A percentile compares a stretch with the other conserved stretches of the same genome.
These are phyloP conservation scores for Perca schrenkii DNA, from an alignment of 2,113 vertebrate species.

Conservation along the genomic window DNA sequence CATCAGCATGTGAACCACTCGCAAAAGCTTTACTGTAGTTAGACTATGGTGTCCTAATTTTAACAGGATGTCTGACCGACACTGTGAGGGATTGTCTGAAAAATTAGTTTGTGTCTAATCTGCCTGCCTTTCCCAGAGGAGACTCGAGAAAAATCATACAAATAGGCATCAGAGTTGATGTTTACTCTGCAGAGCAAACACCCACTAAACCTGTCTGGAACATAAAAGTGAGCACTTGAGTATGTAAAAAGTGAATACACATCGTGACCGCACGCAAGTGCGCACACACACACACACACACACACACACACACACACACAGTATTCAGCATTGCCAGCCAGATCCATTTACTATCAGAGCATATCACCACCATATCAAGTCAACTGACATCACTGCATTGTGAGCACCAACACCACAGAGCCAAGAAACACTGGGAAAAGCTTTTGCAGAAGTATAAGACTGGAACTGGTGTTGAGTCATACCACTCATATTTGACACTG, in stretches of 20 bases:
- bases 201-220: constrained; percentile 71
- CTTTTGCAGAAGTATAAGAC: background rate
- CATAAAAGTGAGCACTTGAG: constrained; percentile 28
- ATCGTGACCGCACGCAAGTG: too few relatives aligned
- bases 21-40: background rate
- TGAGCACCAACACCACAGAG: constrained; percentile 14
- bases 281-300: constrained; percentile 19
- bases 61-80: constrained; percentile 2
- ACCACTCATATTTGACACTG: constrained; percentile 38
- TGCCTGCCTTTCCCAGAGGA: constrained; percentile 12
- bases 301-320: constrained; percentile 11
- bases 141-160: constrained; percentile 40
- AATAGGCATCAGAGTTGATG: constrained; percentile 48
- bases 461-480: constrained; percentile 30
- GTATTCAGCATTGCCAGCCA: constrained; percentile 4
- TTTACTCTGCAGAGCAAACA: constrained; percentile 66
- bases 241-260: constrained; percentile 33
- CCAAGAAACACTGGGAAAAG: constrained; percentile 28
- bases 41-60: constrained; percentile 10
- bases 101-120: constrained; percentile 16
- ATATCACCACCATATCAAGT: constrained; percentile 18
- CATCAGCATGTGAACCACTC: background rate
- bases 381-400: constrained; percentile 26
- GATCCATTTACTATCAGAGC: constrained; percentile 39
- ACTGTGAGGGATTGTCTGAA: too few relatives aligned